Percentiles rank a stretch among this genome's conserved stretches.
phyloP scores from a whole-genome alignment of 2,888 invertebrate genomes.

The Xylota sylvarum region DNA sequence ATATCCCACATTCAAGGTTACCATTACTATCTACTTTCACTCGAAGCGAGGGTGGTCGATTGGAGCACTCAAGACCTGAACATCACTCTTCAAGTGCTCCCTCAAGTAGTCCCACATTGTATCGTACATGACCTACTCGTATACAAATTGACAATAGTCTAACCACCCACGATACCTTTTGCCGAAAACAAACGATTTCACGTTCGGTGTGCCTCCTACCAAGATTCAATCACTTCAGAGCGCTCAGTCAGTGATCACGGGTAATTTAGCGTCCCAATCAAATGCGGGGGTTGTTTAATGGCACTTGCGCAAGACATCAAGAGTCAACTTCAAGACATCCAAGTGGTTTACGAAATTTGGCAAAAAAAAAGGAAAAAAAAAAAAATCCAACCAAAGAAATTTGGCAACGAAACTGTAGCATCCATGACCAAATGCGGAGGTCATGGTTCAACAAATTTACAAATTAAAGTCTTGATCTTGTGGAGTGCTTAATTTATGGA shows the following conservation, averaged over 20 bases:
- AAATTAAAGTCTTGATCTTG: constrained; percentile 66
- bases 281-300: constrained; percentile 50
- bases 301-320: constrained; percentile 23
- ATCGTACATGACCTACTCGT: constrained; percentile 45
- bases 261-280: constrained; percentile 58
- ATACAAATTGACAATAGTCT: constrained; percentile 50
- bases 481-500: constrained; percentile 25
- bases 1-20: constrained; percentile 34
- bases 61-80: constrained; percentile 29
- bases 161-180: constrained; percentile 41
- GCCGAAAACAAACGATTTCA: constrained; percentile 29
- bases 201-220: constrained; percentile 18
- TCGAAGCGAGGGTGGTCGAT: constrained; percentile 49
- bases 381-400: constrained; percentile 3
- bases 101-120: constrained; percentile 26
- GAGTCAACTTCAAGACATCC: constrained; percentile 4
- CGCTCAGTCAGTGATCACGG: constrained; percentile 53
- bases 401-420: constrained; percentile 32
- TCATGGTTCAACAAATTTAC: constrained; percentile 53
- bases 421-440: constrained; percentile 51
- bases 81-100: constrained; percentile 34
- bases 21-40: constrained; percentile 38
- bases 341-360: constrained; percentile 25
- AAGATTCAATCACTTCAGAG: constrained; percentile 34
- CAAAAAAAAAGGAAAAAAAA: too few relatives aligned